Evolutionary conservation across 2,113 vertebrate genomes (phyloP).

Genomic region (Brachyistius frenatus): DNA sequence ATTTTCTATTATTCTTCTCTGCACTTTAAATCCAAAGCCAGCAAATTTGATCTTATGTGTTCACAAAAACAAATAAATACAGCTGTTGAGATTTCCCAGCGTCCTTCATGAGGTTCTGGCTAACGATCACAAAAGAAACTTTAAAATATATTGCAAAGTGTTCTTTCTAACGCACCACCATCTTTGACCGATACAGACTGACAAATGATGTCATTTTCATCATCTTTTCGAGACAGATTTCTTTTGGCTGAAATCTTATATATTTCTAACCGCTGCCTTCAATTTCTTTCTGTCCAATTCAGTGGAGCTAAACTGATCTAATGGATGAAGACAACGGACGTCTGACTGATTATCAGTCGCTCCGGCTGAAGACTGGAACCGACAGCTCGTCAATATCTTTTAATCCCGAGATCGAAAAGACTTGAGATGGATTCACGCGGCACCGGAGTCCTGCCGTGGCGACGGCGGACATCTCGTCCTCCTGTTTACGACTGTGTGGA

Average conservation of each 20-base stretch:
- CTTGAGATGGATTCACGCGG: conserved; percentile 14
- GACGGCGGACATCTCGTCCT: neutral
- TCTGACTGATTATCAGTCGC: conserved; percentile 51
- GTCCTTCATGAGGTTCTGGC: neutral
- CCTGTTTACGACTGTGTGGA: neutral
- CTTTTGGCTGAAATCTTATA: neutral
- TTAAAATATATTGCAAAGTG: neutral
- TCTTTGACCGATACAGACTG: conserved; percentile 4
- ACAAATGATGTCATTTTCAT: conserved; percentile 27
- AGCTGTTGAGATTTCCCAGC: neutral
- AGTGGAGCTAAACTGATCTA: conserved; percentile 26
- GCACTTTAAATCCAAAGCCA: too few relatives aligned
- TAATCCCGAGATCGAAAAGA: conserved; percentile 42
- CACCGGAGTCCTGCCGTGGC: conserved; percentile 12
- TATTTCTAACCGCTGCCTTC: conserved; percentile 8
- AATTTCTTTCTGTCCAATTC: neutral
- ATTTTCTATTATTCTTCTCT: too few relatives aligned
- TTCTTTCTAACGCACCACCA: neutral
- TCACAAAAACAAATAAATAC: neutral
- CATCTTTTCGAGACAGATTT: conserved; percentile 7
- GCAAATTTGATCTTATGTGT: neutral
- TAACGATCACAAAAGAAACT: neutral
- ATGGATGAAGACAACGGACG: conserved; percentile 58
- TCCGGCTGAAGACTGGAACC: conserved; percentile 38
- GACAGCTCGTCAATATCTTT: conserved; percentile 56